Base-by-base conservation (phyloP, 2,888 invertebrate species). In the Glaucopsyche alexis region DNA sequence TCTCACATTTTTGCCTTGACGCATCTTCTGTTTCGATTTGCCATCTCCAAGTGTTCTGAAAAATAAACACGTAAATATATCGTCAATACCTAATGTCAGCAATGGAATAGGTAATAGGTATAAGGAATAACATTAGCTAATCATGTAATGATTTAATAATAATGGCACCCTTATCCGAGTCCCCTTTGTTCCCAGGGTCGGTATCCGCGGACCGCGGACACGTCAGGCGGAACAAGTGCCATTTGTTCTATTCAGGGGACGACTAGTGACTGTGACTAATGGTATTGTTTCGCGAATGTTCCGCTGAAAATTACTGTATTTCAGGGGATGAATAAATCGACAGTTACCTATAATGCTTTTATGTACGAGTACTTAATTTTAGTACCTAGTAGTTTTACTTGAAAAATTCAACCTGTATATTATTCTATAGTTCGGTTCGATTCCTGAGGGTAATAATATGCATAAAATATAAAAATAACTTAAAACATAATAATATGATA, bases 1-100 rank as follows among this genome's bases (percentile, higher is more conserved):
- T 74, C 98, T 94, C 42, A 98, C 97, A 64, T 96, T 95, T 89
- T 98, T 98, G 13, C 98, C 98, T 87, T 98, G 97, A 0, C 98
- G 94, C 87, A 94, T 95, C 85, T 96, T 96, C 78, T 94, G 95
- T 84, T 96, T 96, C 14, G 88, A 88, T 82, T 92, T 92, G 9
- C 88, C 85, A 69, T 92, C 93, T 71, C 89, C 90, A 71, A 90
- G 79, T 7, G 91, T 81, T 77, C 92, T 92, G 87, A 55, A 90
- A 89, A 60, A 72, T 73, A 67, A 60, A 71, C 40, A n/a, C 60
- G 13, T 7, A 42, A 8, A 3, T 29, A n/a, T 29, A 29, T 4
- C 0, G 7, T 42, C 42, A 42, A 42, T 42, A 42, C 8, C 42
- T 7, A 42, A 42, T 42, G 42, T 42, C 4, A 42, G 29, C 29